phyloP scores from a whole-genome alignment of 2,888 invertebrate genomes.

The Microplitis deprimator region DNA sequence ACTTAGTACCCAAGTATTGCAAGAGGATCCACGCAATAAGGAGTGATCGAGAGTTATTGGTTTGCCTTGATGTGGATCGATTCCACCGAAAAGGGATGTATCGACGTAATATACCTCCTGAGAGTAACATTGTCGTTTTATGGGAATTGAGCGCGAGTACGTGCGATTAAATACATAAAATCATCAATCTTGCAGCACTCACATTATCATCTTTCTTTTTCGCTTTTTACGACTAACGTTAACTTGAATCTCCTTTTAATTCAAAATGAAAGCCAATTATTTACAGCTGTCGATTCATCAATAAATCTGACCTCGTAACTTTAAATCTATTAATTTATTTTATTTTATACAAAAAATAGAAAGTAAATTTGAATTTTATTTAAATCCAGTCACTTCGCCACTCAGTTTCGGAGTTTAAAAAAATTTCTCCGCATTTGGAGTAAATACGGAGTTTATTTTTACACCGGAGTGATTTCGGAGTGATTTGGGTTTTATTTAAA shows the following conservation, averaged over 20 bases:
- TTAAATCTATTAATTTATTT: conserved; percentile 20
- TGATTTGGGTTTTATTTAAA: too few species aligned
- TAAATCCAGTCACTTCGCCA: too few species aligned
- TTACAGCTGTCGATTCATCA: conserved; percentile 32
- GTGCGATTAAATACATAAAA: conserved; percentile 32
- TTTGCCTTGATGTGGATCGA: conserved; percentile 30
- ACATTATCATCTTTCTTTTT: conserved; percentile 12
- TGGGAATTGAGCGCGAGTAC: conserved; percentile 41
- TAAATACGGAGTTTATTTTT: too few species aligned
- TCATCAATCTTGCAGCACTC: conserved; percentile 26
- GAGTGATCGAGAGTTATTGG: conserved; percentile 29
- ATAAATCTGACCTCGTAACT: conserved; percentile 32
- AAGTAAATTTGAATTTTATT: too few species aligned
- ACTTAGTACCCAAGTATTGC: conserved; percentile 6
- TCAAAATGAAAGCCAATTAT: conserved; percentile 26
- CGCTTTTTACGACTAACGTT: neutral
- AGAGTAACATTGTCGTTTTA: conserved; percentile 15
- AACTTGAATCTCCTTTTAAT: neutral
- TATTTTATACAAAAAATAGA: neutral
- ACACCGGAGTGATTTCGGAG: too few species aligned
- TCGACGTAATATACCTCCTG: conserved; percentile 15
- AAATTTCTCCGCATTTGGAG: too few species aligned
- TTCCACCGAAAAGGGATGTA: conserved; percentile 13
- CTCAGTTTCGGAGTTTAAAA: too few species aligned
- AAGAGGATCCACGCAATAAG: conserved; percentile 8